A percentile compares a stretch with the other conserved stretches of the same genome.
phyloP scores from a whole-genome alignment of 2,797 vertebrate genomes.

The Antennarius maculatus region DNA sequence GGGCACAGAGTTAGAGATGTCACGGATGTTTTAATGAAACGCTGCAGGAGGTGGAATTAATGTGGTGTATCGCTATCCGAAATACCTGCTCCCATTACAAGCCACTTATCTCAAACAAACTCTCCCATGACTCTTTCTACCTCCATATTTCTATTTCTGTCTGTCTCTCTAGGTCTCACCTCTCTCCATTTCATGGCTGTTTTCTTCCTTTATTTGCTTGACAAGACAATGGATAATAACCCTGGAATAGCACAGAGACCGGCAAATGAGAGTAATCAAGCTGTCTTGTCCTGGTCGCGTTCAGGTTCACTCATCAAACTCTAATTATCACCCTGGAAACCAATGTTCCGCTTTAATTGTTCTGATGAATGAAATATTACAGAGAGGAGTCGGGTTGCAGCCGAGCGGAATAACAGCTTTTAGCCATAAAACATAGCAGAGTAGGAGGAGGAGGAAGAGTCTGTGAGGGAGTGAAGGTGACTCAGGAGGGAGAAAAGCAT shows the following conservation, averaged over 20 bases:
- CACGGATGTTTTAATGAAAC: conserved; percentile 64
- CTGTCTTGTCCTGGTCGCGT: conserved; percentile 82
- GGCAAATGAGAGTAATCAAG: conserved; percentile 84
- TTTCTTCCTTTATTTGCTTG: conserved; percentile 79
- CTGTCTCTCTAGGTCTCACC: conserved; percentile 63
- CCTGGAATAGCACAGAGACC: conserved; percentile 78
- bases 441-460: conserved; percentile 54
- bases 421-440: conserved; percentile 76
- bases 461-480: conserved; percentile 73
- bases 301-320: conserved; percentile 84
- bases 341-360: conserved; percentile 87
- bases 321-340: conserved; percentile 84
- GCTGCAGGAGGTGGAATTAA: conserved; percentile 71
- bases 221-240: conserved; percentile 84
- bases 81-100: conserved; percentile 71
- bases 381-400: conserved; percentile 79
- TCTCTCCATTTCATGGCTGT: conserved; percentile 79
- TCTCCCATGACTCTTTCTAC: conserved; percentile 64
- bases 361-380: conserved; percentile 86
- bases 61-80: conserved; percentile 72
- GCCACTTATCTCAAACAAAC: conserved; percentile 70
- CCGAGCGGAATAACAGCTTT: conserved; percentile 83
- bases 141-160: conserved; percentile 64
- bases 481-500: conserved; percentile 57
- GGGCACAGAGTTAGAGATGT: conserved; percentile 28